phyloP scores from a whole-genome alignment of 2,113 vertebrate genomes.

The Plotosus lineatus region DNA sequence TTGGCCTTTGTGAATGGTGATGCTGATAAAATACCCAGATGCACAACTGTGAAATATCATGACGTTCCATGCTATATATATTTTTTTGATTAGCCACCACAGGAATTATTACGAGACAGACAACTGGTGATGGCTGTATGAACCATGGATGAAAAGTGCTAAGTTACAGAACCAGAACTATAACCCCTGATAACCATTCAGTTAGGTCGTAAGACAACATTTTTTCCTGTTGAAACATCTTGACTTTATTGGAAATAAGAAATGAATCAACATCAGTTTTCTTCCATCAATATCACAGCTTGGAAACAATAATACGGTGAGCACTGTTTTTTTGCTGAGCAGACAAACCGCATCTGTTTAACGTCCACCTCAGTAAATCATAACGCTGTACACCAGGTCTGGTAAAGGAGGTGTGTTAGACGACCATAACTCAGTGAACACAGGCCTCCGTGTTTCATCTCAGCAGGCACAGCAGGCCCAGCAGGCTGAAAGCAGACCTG shows the following conservation, averaged over 20 bases:
- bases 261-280: neutral
- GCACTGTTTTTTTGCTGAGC: slow-evolving; percentile 40
- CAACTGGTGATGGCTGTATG: too few species aligned
- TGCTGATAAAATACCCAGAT: too few species aligned
- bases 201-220: neutral
- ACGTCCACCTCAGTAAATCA: slow-evolving; percentile 51
- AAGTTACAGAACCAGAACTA: neutral
- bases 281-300: slow-evolving; percentile 18
- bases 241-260: neutral
- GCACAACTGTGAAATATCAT: too few species aligned
- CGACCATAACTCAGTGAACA: slow-evolving; percentile 48
- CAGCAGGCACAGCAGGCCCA: slow-evolving; percentile 50
- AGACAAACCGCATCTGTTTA: slow-evolving; percentile 44
- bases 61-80: too few species aligned
- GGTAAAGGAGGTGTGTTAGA: slow-evolving; percentile 47
- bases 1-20: too few species aligned
- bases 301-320: slow-evolving; percentile 24
- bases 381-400: slow-evolving; percentile 42
- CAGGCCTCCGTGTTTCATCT: slow-evolving; percentile 38
- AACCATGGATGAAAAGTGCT: too few species aligned
- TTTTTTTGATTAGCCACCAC: too few species aligned
- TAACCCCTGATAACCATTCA: neutral
- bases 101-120: too few species aligned
- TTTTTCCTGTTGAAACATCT: neutral
- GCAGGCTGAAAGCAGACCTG: slow-evolving; percentile 53